Evolutionary conservation across 2,113 vertebrate species (phyloP), one percentile per base, ranked within the genome.

Genomic region (Phycodurus eques): DNA sequence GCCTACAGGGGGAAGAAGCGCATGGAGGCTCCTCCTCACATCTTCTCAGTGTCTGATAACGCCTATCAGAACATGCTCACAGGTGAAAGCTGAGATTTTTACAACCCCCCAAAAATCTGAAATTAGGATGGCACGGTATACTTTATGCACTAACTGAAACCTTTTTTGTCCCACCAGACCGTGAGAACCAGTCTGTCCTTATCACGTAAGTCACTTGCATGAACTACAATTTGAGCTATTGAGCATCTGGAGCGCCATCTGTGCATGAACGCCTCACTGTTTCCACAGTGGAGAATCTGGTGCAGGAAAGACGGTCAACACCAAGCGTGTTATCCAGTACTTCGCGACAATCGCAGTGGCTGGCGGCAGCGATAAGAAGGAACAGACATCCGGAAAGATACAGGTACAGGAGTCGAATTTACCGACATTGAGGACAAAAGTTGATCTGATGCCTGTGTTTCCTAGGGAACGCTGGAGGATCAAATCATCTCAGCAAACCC

Each of bases 291-390:
- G 86, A 73, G 86, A 87, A 80, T 87, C 83, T 0, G 83, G 83
- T 13, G 83, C 86, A 15, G 95, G 95, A 43, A 96, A 96, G 92
- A 96, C 95, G 42, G 95, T 96, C 81, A 96, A 96, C 82, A 96
- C 94, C 0, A 96, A 96, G 62, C 92, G 93, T 71, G 95, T 96
- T 91, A 96, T 96, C 83, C 95, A 96, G 92, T 96, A 95, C 77
- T 96, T 96, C 78, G 95, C 95, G 70, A 95, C 95, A 82, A 95
- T 96, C 90, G 95, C 95, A 56, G 68, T 74, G 19, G 27, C 76
- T 27, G 14, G 73, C 22, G 86, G 83, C 70, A 87, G 86, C 60
- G 68, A 60, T 1, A 76, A 62, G 20, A 80, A 88, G 20, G 64
- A 3, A 17, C 0, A 64, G 1, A 31, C 64, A 13, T 17, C 64